Evolutionary conservation across 2,888 invertebrate species (phyloP), one percentile per base, ranked within the genome.

Genomic region (Oasisia sp.): DNA sequence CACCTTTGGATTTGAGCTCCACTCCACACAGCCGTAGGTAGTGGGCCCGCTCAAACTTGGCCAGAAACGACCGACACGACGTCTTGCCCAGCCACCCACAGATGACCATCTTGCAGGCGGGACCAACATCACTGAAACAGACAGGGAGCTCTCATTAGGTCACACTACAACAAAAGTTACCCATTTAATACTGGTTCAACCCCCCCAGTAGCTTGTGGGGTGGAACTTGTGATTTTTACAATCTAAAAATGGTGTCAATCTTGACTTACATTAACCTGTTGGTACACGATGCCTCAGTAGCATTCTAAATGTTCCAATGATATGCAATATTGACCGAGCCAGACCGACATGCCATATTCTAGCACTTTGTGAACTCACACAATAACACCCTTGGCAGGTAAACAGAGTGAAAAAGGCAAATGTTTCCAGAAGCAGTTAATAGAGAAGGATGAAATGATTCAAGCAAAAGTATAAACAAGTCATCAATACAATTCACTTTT

Each of bases 71-170:
- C 32, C 99, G 97, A 32, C 99, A 97, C 0, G 98, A 98, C 93
- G 97, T 97, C 19, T 98, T 98, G 7, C 99, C 99, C 93, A 98
- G 97, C 99, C 99, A 99, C 0, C 99, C 99, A 91, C 95, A 95
- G 89, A 96, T 94, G 8, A 95, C 93, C 89, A 96, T 94, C 32
- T 95, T 94, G 92, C 95, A 96, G 56, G 45, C 50, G 5, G 91
- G 91, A 19, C 92, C 92, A 56, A 74, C 91, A 32, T 90, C 38
- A 32, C 91, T 92, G 90, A 45, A 27, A 32, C 56, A 90, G 32
- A 91, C 45, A 8, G 91, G 91, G 32, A 50, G 32, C 9, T 74
- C 92, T 32, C 56, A n/a, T 74, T 19, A 74, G 74, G 7, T 27
- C 27, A 27, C 74, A 74, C 0, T 74, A 27, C 74, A 74, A n/a